Percentiles rank a stretch among this genome's conserved stretches.
phyloP scores from a whole-genome alignment of 1,140 invertebrate genomes.

The Oppia nitens region DNA sequence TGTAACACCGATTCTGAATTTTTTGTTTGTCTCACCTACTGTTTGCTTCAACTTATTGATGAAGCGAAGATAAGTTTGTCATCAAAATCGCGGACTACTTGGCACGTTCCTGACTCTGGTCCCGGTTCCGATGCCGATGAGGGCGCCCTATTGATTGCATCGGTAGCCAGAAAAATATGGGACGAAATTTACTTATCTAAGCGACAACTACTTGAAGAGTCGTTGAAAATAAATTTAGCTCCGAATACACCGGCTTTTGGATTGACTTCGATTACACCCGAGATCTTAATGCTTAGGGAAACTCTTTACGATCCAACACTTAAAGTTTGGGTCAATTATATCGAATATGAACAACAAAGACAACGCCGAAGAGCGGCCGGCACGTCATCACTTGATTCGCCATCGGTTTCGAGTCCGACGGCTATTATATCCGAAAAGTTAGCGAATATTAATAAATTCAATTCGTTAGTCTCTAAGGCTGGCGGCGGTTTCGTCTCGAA shows the following conservation, averaged over 20 bases:
- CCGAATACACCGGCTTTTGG: conserved; percentile 7
- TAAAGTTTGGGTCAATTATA: conserved; percentile 12
- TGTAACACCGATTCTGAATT: conserved; percentile 78
- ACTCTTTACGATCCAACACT: conserved; percentile 7
- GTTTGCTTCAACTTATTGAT: conserved; percentile 73
- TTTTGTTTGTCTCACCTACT: conserved; percentile 84
- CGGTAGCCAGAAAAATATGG: conserved; percentile 81
- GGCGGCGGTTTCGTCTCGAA: conserved; percentile 11
- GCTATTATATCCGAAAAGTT: conserved; percentile 12
- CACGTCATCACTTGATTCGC: conserved; percentile 3
- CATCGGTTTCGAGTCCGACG: background rate
- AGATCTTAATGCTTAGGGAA: conserved; percentile 1
- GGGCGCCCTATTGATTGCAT: conserved; percentile 58
- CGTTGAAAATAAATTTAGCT: conserved; percentile 12
- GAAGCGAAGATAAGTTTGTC: conserved; percentile 12
- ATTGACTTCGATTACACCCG: conserved; percentile 6
- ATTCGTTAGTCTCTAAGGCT: conserved; percentile 6
- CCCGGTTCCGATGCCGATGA: conserved; percentile 45
- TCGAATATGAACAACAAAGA: conserved; percentile 11
- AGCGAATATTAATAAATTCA: conserved; percentile 15
- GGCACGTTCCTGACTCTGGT: background rate
- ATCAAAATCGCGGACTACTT: background rate
- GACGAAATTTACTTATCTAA: conserved; percentile 90
- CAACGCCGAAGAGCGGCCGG: background rate
- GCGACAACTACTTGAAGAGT: conserved; percentile 54